phyloP scores from a whole-genome alignment of 2,797 vertebrate species.

The Muscicapa comitata region DNA sequence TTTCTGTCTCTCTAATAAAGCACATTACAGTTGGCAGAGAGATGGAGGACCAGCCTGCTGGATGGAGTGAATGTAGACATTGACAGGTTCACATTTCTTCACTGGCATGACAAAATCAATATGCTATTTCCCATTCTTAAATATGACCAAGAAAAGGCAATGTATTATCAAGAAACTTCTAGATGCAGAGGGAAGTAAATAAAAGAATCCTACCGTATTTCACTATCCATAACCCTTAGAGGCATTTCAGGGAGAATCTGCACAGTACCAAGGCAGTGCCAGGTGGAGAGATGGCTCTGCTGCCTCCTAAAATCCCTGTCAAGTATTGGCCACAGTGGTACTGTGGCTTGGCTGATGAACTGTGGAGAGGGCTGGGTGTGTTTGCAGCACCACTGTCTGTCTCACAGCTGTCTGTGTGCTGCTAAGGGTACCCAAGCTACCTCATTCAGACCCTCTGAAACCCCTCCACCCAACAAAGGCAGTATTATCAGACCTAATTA shows the following conservation, averaged over 20 bases:
- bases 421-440: not conserved
- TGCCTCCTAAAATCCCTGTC: not conserved
- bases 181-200: constrained; percentile 28
- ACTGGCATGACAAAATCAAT: constrained; percentile 55
- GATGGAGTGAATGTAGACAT: constrained; percentile 3
- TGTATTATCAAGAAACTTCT: constrained; percentile 47
- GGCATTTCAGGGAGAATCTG: not conserved
- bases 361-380: not conserved
- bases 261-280: too few species aligned
- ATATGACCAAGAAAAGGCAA: constrained; percentile 46
- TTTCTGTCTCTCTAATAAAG: not conserved
- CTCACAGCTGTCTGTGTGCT: not conserved
- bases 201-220: not conserved
- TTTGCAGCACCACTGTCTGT: not conserved
- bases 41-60: not conserved
- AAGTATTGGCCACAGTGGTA: not conserved
- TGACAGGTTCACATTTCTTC: constrained; percentile 54
- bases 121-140: constrained; percentile 57
- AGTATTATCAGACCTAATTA: not conserved
- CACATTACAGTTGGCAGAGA: constrained; percentile 3
- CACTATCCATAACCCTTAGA: not conserved
- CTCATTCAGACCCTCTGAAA: not conserved
- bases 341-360: too few species aligned
- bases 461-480: not conserved
- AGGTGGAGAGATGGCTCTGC: not conserved